Conservation (phyloP, 2,113 vertebrate genomes). For the Spermophilus dauricus region DNA sequence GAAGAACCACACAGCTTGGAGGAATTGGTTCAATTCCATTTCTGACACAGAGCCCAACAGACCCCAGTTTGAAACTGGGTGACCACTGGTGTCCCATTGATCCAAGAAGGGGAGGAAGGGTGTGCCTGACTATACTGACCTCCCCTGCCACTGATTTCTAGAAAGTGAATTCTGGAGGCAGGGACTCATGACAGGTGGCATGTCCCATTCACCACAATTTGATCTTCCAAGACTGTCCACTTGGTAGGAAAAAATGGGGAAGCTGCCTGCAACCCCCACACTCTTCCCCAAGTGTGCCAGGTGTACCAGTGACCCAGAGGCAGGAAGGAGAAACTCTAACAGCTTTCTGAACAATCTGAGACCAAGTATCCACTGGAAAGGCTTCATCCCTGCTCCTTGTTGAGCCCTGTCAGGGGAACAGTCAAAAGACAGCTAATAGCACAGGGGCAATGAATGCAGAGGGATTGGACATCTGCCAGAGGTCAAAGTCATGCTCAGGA, state of each 20-base stretch:
- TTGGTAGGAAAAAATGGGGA: neutral
- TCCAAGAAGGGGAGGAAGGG: neutral
- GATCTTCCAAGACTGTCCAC: neutral
- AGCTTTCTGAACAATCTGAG: neutral
- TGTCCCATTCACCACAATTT: neutral
- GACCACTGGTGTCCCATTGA: neutral
- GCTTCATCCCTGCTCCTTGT: neutral
- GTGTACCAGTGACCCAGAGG: neutral
- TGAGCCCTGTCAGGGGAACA: neutral
- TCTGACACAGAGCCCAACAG: neutral
- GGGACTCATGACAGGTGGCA: neutral
- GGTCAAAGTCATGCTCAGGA: neutral
- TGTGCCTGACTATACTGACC: neutral
- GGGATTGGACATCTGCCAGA: neutral
- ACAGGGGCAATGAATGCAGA: neutral
- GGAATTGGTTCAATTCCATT: neutral
- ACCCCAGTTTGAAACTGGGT: neutral
- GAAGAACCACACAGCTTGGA: neutral
- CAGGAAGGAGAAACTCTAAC: neutral
- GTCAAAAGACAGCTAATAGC: too few species aligned
- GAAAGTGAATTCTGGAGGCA: neutral
- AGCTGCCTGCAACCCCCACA: neutral
- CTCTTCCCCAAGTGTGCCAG: neutral
- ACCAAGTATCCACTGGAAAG: neutral
- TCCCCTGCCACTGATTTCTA: neutral